phyloP scores from a whole-genome alignment of 2,888 invertebrate species.

The Polylopha cassiicola region DNA sequence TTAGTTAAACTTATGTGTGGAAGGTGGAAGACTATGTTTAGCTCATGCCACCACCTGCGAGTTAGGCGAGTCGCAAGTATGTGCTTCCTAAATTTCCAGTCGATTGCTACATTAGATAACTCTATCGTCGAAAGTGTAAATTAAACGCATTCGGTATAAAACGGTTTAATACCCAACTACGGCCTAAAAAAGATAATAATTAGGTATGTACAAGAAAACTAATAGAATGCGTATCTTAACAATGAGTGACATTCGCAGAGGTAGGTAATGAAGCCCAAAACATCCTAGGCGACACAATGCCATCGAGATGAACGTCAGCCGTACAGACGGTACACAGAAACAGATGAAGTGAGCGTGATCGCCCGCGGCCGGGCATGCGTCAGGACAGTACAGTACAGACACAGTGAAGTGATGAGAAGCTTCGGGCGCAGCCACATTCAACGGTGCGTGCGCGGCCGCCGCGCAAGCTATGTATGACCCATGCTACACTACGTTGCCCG shows the following conservation, averaged over 20 bases:
- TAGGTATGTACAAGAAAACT: slow-evolving; percentile 66
- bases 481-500: slow-evolving; percentile 69
- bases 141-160: slow-evolving; percentile 39
- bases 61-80: slow-evolving; percentile 37
- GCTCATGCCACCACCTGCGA: slow-evolving; percentile 47
- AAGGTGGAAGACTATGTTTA: slow-evolving; percentile 45
- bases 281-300: slow-evolving; percentile 67
- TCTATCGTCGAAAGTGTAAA: slow-evolving; percentile 45
- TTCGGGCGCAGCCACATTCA: slow-evolving; percentile 76
- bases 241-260: slow-evolving; percentile 71
- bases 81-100: slow-evolving; percentile 33
- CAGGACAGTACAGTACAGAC: slow-evolving; percentile 75
- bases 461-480: slow-evolving; percentile 76
- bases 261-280: slow-evolving; percentile 62
- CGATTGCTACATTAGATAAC: slow-evolving; percentile 39
- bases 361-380: slow-evolving; percentile 75
- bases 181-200: slow-evolving; percentile 56
- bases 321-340: slow-evolving; percentile 72
- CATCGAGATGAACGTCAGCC: slow-evolving; percentile 71
- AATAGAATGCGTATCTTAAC: slow-evolving; percentile 72
- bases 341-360: slow-evolving; percentile 76
- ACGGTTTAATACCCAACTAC: slow-evolving; percentile 48
- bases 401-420: slow-evolving; percentile 77
- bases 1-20: slow-evolving; percentile 49
- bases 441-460: slow-evolving; percentile 75